Evolutionary conservation across 2,113 vertebrate species (phyloP).

Genomic region (Diadophis punctatus): DNA sequence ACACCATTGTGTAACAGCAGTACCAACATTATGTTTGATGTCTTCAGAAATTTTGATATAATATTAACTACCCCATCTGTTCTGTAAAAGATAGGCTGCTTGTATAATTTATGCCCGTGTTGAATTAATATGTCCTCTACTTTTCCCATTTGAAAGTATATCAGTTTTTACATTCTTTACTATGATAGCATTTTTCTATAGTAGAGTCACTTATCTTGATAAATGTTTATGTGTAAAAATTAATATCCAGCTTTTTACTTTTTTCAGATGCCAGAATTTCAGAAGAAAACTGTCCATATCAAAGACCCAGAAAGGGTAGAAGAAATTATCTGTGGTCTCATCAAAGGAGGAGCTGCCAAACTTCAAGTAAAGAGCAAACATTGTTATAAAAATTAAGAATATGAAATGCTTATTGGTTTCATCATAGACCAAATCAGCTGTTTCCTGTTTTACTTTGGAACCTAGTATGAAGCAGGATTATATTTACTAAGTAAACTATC

Average conservation of each 20-base stretch:
- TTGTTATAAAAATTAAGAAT: constrained; percentile 10
- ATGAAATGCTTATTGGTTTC: background rate
- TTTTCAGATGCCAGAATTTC: constrained; percentile 94
- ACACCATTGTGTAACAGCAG: background rate
- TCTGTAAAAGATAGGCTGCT: background rate
- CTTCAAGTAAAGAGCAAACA: constrained; percentile 81
- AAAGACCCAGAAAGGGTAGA: constrained; percentile 89
- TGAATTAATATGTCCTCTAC: background rate
- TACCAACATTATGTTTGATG: background rate
- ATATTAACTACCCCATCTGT: background rate
- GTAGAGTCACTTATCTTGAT: background rate
- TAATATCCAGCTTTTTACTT: constrained; percentile 21
- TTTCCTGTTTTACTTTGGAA: background rate
- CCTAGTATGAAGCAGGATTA: background rate
- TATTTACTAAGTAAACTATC: background rate
- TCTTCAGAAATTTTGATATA: background rate
- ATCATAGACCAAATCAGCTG: background rate
- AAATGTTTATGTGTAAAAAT: constrained; percentile 5
- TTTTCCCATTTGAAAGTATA: background rate
- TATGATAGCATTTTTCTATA: background rate
- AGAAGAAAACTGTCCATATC: constrained; percentile 90
- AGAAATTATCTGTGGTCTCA: constrained; percentile 93
- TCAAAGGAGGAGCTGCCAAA: constrained; percentile 93
- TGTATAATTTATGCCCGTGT: background rate
- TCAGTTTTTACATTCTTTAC: background rate